Conservation (phyloP, 2,113 vertebrate species). For the Onychostruthus taczanowskii region DNA sequence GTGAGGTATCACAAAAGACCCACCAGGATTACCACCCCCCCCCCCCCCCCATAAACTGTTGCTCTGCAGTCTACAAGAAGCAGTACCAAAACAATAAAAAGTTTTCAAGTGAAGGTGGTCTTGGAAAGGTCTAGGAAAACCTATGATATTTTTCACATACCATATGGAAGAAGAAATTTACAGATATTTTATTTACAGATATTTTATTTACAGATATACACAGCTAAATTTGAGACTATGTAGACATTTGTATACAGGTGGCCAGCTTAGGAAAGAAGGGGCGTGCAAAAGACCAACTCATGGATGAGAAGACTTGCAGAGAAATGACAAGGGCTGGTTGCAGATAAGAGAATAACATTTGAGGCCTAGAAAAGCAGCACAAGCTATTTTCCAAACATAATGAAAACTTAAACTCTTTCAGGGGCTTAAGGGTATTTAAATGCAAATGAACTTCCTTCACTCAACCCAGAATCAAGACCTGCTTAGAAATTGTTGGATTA, state of each 20-base stretch:
- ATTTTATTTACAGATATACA: too few species aligned
- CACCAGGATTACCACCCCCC: not conserved
- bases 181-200: too few species aligned
- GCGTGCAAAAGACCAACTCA: not conserved
- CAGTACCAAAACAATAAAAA: not conserved
- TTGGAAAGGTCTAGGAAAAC: not conserved
- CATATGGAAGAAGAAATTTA: not conserved
- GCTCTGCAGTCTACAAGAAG: not conserved
- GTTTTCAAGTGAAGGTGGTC: not conserved
- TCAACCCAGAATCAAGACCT: not conserved
- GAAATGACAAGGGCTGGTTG: not conserved
- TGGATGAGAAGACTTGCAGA: not conserved
- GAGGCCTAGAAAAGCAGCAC: not conserved
- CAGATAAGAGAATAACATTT: not conserved
- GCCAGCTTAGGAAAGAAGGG: not conserved
- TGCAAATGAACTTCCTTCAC: constrained; percentile 34
- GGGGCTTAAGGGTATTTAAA: constrained; percentile 42
- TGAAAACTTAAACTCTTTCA: constrained; percentile 19
- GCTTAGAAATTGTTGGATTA: not conserved
- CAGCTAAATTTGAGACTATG: not conserved
- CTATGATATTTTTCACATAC: not conserved
- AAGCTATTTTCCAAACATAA: constrained; percentile 31
- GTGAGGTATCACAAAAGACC: not conserved
- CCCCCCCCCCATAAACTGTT: not conserved
- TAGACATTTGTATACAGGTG: not conserved